A percentile compares a stretch with the other conserved stretches of the same genome.
phyloP scores from a whole-genome alignment of 2,797 vertebrate genomes.

The Hybognathus amarus region DNA sequence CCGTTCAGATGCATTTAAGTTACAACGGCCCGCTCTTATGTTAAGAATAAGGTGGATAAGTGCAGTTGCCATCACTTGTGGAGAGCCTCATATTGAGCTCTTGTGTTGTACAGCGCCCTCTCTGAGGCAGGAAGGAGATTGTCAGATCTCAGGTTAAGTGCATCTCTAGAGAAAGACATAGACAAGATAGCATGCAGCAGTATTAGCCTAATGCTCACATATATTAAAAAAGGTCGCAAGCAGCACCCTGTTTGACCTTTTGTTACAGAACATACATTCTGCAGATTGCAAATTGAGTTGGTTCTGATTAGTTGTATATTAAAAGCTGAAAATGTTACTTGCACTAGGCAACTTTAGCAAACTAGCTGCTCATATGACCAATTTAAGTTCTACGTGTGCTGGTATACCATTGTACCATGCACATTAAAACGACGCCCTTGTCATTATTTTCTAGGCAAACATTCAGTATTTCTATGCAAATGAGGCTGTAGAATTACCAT shows the following conservation, averaged over 20 bases:
- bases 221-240: slow-evolving; percentile 32
- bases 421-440: not conserved
- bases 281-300: slow-evolving; percentile 1
- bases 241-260: slow-evolving; percentile 40
- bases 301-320: not conserved
- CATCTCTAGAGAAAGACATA: slow-evolving; percentile 34
- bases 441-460: not conserved
- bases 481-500: not conserved
- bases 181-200: slow-evolving; percentile 53
- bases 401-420: not conserved
- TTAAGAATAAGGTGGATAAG: not conserved
- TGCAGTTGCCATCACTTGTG: not conserved
- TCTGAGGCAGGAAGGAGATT: slow-evolving; percentile 39
- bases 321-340: not conserved
- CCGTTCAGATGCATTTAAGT: not conserved
- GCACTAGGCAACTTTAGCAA: not conserved
- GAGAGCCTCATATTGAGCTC: not conserved
- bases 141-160: slow-evolving; percentile 51
- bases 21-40: not conserved
- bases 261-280: slow-evolving; percentile 24
- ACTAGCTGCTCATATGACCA: not conserved
- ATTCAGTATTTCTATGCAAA: not conserved
- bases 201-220: slow-evolving; percentile 49
- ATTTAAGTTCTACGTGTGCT: not conserved
- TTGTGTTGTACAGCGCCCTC: slow-evolving; percentile 30